phyloP scores from a whole-genome alignment of 2,113 vertebrate genomes.

The Hystrix brachyura region DNA sequence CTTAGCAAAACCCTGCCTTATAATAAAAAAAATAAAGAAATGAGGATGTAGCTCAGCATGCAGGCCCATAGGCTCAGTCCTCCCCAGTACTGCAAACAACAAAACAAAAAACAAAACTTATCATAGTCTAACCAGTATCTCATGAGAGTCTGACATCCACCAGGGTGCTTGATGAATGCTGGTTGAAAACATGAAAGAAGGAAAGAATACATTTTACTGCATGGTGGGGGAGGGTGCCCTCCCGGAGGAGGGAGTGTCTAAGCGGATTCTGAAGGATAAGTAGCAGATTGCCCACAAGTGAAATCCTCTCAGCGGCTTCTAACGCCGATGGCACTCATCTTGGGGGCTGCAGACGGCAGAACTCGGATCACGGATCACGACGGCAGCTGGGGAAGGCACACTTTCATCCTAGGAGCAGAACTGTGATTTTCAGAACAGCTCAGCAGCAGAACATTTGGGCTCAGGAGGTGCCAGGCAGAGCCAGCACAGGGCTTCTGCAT shows the following conservation, averaged over 20 bases:
- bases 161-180: not conserved
- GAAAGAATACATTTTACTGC: not conserved
- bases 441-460: not conserved
- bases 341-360: not conserved
- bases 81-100: not conserved
- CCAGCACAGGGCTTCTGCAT: not conserved
- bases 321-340: not conserved
- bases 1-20: not conserved
- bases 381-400: not conserved
- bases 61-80: not conserved
- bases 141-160: not conserved
- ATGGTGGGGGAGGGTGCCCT: not conserved
- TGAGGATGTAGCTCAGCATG: not conserved
- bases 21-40: not conserved
- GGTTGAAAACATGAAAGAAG: not conserved
- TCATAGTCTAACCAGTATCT: not conserved
- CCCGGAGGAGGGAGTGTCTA: not conserved
- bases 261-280: not conserved
- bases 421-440: not conserved
- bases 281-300: not conserved
- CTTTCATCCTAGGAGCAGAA: conserved; percentile 11
- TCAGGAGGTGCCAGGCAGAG: not conserved
- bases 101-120: not conserved
- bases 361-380: not conserved
- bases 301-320: not conserved